Evolutionary conservation across 1,140 invertebrate species (phyloP), one percentile per base, ranked within the genome.

Genomic region (Pseudomyrmex flavicornis): DNA sequence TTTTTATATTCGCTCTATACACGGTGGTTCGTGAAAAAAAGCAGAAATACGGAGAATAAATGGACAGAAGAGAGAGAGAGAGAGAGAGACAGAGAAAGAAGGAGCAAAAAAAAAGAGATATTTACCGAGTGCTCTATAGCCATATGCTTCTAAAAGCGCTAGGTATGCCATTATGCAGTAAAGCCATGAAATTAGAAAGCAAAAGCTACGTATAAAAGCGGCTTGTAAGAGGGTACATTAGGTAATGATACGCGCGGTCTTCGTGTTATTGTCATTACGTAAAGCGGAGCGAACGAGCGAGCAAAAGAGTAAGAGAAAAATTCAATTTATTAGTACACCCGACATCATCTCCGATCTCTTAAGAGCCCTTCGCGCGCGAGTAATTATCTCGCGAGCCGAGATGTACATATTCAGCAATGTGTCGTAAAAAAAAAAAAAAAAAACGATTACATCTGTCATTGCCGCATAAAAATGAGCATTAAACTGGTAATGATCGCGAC

Each of bases 251-350:
- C 20, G 20, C 20, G 15, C 10, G 44, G 52, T 70, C 20, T 59
- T 46, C 52, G n/a, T 69, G 13, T 59, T 69, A 50, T 70, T 35
- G 20, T 48, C 20, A 69, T 70, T 48, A 50, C 12, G 22, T 61
- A 15, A 50, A 13, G 2, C 17, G 26, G 0, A n/a, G 12, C 17
- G 4, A 44, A 15, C 44, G 50, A 74, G 4, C 61, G 26, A 20
- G 13, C 15, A 2, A 59, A 10, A n/a, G 8, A 35, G 17, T 22
- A 5, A 0, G 7, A 15, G 7, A 69, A 58, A 17, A 70, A 50
- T 72, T 17, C 76, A 80, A 80, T 61, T 80, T 70, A 70, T 70
- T 80, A 76, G 54, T 63, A 56, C 22, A 8, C 46, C 7, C 7
- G 12, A 20, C 15, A 80, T 61, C 46, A 59, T 59, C 54, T 17